Base-by-base conservation (phyloP, 2,113 vertebrate species). In the Pelecanus crispus region DNA sequence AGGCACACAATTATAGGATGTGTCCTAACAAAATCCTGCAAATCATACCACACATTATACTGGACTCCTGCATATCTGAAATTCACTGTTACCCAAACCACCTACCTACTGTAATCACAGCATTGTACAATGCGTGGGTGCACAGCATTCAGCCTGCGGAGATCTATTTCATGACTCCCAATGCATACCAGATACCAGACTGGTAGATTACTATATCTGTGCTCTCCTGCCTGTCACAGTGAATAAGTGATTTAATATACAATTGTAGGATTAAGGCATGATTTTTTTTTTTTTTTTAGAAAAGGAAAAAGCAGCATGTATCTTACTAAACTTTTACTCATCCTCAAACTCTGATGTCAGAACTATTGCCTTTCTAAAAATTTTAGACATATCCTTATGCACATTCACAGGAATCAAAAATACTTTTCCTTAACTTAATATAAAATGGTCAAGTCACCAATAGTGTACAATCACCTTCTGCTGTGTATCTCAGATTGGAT, bases 51-150 rank as follows among this genome's bases (percentile, higher is more conserved):
- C 78, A 55, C 38, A 96, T 98, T 98, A 97, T 26, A 45, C 75
- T 72, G 94, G 97, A 96, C 97, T 98, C 98, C 97, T 87, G 92
- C 95, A 86, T 97, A 80, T 93, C 86, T 93, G 81, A 97, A 97
- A 97, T 97, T 94, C 95, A 92, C 78, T 61, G 47, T 91, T 97
- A 75, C 49, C 52, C 13, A 1, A 97, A 86, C 95, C 96, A 95
- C 97, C 95, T 97, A 96, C 97, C 81, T 96, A 49, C 95, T 44
- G 71, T 98, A 98, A 98, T 98, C 96, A 98, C 88, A 96, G 92
- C 47, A 21, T 97, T 97, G 90, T 94, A 92, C 55, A 52, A 94
- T 96, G 96, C 19, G 81, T 97, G 95, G 97, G 97, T 98, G 96
- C 96, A 80, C 65, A 91, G 94, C 70, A 67, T 87, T 96, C 96